These are phyloP conservation scores for Diarsia brunnea DNA, from an alignment of 2,888 invertebrate genomes.

Conservation along the genomic window DNA sequence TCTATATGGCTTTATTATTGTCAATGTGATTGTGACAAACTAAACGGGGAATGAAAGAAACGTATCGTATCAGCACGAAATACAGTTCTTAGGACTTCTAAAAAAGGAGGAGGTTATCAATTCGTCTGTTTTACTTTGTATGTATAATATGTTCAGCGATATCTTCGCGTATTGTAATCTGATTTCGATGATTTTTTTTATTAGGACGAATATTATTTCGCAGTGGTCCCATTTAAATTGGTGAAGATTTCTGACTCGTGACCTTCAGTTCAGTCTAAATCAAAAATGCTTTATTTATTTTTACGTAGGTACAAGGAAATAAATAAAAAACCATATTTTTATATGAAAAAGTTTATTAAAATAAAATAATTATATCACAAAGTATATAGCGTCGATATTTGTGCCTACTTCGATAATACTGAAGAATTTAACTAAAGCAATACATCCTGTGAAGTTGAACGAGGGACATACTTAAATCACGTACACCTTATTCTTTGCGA, in stretches of 20 bases:
- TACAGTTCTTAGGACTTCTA: no score
- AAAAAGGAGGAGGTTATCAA: no score
- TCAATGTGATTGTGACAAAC: neutral
- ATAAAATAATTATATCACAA: slow-evolving; percentile 52
- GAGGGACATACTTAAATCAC: neutral
- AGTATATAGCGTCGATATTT: slow-evolving; percentile 18
- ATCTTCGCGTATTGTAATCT: no score
- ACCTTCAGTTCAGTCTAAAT: no score
- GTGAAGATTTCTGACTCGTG: no score
- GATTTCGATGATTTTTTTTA: no score
- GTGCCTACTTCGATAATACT: slow-evolving; percentile 51
- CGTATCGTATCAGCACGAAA: neutral
- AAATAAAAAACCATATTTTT: slow-evolving; percentile 16
- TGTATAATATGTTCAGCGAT: no score
- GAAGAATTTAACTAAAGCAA: slow-evolving; percentile 35
- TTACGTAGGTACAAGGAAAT: neutral
- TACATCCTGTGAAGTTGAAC: neutral
- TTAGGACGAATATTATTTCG: no score
- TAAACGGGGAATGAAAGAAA: neutral
- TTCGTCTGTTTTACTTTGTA: no score
- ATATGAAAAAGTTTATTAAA: slow-evolving; percentile 38
- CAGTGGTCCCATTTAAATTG: no score
- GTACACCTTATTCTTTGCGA: no score
- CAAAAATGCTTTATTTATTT: neutral
- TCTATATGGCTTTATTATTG: slow-evolving; percentile 49